phyloP scores from a whole-genome alignment of 2,797 vertebrate species.

The Enteromius paludinosus region DNA sequence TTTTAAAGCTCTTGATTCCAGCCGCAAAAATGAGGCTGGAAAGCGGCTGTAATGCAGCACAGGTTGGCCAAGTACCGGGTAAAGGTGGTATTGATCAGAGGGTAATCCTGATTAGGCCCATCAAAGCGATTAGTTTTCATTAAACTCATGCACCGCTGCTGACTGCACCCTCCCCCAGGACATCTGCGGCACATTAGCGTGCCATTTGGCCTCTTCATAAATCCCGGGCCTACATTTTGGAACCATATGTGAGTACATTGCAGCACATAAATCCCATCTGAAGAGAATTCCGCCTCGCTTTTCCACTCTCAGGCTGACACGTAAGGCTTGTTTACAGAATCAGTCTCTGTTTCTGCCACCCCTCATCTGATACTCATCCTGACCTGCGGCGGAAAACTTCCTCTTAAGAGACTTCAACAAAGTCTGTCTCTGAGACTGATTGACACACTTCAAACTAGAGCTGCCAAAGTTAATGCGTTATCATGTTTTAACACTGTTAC shows the following conservation, averaged over 20 bases:
- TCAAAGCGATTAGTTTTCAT: conserved; percentile 80
- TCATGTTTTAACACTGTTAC: conserved; percentile 7
- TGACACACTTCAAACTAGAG: not conserved
- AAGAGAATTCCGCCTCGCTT: conserved; percentile 58
- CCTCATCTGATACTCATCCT: conserved; percentile 50
- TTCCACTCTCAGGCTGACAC: conserved; percentile 51
- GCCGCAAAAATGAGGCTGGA: conserved; percentile 67
- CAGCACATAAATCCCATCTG: conserved; percentile 61
- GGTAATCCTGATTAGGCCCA: conserved; percentile 76
- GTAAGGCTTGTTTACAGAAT: conserved; percentile 35
- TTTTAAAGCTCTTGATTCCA: conserved; percentile 50
- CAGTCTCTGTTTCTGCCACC: conserved; percentile 39
- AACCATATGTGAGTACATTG: conserved; percentile 71
- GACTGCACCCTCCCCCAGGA: conserved; percentile 62
- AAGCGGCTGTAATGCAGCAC: conserved; percentile 73
- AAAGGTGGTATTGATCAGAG: conserved; percentile 80
- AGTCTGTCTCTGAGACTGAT: not conserved
- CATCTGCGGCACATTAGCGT: conserved; percentile 80
- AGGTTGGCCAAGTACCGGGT: conserved; percentile 72
- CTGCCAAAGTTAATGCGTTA: not conserved
- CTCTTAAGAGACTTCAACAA: conserved; percentile 1
- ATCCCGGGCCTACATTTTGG: conserved; percentile 72
- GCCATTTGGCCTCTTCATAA: conserved; percentile 74
- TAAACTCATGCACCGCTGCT: conserved; percentile 62
- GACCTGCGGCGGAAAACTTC: conserved; percentile 21